These are phyloP conservation scores for Ceratina australensis DNA, from an alignment of 1,140 invertebrate genomes.

Conservation along the genomic window DNA sequence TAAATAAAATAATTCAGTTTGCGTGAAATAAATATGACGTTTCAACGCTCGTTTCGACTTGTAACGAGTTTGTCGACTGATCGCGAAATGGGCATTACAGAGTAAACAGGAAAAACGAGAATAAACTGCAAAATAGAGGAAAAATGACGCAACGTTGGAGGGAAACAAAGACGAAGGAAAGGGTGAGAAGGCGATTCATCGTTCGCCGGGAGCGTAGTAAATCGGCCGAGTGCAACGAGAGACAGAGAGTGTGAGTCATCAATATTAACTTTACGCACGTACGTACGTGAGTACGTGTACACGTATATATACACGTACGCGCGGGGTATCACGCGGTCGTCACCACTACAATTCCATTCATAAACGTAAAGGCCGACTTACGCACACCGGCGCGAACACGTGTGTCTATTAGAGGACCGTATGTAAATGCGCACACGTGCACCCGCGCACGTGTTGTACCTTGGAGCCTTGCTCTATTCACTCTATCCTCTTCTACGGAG, in stretches of 20 bases:
- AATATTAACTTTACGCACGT: constrained; percentile 63
- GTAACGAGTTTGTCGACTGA: too few species aligned
- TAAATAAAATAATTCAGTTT: too few species aligned
- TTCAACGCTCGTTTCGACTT: too few species aligned
- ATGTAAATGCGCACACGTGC: constrained; percentile 51
- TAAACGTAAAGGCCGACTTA: constrained; percentile 48
- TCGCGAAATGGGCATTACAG: too few species aligned
- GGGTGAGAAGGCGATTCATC: constrained; percentile 44
- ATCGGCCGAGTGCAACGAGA: constrained; percentile 58
- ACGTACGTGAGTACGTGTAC: constrained; percentile 13
- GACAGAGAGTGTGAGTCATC: constrained; percentile 57
- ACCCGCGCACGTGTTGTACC: constrained; percentile 26
- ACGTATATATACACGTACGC: too few species aligned
- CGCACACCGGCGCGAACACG: constrained; percentile 22
- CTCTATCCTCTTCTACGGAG: too few species aligned
- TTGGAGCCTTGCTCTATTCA: neutral
- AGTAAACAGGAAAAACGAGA: too few species aligned
- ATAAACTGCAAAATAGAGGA: too few species aligned
- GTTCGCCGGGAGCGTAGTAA: constrained; percentile 48
- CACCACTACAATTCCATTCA: constrained; percentile 62
- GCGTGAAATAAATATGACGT: too few species aligned
- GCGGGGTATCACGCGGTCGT: constrained; percentile 5
- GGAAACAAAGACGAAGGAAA: neutral
- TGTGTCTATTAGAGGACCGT: constrained; percentile 45
- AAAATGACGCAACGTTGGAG: neutral